phyloP scores from a whole-genome alignment of 92 coral and sea anemone species.

The Umimayanthus chanpuru region DNA sequence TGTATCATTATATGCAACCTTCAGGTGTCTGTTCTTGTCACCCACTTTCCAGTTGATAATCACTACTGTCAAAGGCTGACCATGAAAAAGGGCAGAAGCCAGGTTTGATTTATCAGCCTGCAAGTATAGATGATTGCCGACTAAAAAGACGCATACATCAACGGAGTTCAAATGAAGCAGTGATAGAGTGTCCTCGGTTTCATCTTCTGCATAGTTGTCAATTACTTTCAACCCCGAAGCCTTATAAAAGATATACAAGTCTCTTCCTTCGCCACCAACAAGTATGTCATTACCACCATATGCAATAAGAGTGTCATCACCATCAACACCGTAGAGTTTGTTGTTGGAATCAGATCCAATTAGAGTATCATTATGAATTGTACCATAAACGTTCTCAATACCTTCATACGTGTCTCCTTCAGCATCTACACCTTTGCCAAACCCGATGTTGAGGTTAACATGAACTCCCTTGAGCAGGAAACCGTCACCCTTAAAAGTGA shows the following conservation, averaged over 20 bases:
- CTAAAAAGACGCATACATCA: conserved; percentile 52
- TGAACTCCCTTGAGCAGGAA: conserved; percentile 30
- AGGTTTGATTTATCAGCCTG: conserved; percentile 32
- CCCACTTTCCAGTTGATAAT: conserved; percentile 52
- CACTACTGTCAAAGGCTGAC: conserved; percentile 45
- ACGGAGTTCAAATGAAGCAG: conserved; percentile 47
- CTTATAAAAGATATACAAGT: conserved; percentile 47
- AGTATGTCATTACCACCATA: conserved; percentile 57
- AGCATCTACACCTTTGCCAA: conserved; percentile 65
- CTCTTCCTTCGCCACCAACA: conserved; percentile 62
- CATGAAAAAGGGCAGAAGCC: conserved; percentile 40
- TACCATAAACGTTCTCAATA: conserved; percentile 65
- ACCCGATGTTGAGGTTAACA: conserved; percentile 44
- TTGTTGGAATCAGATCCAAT: conserved; percentile 58
- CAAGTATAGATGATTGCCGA: conserved; percentile 53
- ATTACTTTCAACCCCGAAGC: conserved; percentile 54
- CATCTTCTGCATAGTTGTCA: conserved; percentile 66
- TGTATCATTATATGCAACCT: conserved; percentile 44
- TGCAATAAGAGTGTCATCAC: conserved; percentile 45
- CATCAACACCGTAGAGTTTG: conserved; percentile 44
- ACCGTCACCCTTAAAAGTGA: conserved; percentile 60
- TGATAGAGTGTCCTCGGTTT: conserved; percentile 55
- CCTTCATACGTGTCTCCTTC: conserved; percentile 55
- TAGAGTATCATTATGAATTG: conserved; percentile 52
- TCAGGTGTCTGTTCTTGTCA: conserved; percentile 47